Conservation (phyloP, 2,113 vertebrate species). For the Ovis canadensis region DNA sequence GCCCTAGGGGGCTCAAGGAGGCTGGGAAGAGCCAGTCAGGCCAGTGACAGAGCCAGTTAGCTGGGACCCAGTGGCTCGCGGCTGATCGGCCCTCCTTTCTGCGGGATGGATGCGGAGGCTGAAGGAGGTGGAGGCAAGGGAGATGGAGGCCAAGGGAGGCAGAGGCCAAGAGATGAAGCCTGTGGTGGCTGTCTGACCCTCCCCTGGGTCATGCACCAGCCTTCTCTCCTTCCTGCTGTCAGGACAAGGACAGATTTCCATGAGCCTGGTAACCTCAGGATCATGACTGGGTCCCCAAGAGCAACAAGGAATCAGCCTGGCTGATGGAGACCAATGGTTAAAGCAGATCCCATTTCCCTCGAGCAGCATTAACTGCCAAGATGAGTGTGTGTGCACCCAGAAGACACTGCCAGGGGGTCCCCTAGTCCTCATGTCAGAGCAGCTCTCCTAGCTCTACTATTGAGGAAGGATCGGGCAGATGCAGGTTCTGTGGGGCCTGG, state of each 20-base stretch:
- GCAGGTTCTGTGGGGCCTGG: neutral
- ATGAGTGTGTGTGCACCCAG: fast-evolving
- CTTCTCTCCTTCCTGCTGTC: neutral
- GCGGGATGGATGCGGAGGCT: conserved; percentile 44
- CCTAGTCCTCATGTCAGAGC: fast-evolving
- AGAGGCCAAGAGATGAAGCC: conserved; percentile 63
- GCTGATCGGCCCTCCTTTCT: conserved; percentile 44
- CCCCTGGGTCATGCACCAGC: neutral
- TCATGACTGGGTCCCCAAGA: neutral
- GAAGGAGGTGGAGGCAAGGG: conserved; percentile 50
- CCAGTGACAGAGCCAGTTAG: neutral
- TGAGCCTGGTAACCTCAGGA: conserved; percentile 45
- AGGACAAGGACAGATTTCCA: conserved; percentile 49
- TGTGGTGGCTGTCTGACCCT: conserved; percentile 10
- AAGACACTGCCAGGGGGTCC: neutral
- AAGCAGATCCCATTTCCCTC: neutral
- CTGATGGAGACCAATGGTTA: neutral
- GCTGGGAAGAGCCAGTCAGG: neutral
- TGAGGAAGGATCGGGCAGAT: fast-evolving
- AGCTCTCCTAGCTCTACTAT: fast-evolving
- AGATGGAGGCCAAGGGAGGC: conserved; percentile 31
- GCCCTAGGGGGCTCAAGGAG: conserved; percentile 1
- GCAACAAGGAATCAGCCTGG: neutral
- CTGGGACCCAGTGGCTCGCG: fast-evolving
- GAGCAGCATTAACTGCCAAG: neutral